These are phyloP conservation scores for Tragelaphus strepsiceros DNA, from an alignment of 2,113 vertebrate species.

Conservation along the genomic window DNA sequence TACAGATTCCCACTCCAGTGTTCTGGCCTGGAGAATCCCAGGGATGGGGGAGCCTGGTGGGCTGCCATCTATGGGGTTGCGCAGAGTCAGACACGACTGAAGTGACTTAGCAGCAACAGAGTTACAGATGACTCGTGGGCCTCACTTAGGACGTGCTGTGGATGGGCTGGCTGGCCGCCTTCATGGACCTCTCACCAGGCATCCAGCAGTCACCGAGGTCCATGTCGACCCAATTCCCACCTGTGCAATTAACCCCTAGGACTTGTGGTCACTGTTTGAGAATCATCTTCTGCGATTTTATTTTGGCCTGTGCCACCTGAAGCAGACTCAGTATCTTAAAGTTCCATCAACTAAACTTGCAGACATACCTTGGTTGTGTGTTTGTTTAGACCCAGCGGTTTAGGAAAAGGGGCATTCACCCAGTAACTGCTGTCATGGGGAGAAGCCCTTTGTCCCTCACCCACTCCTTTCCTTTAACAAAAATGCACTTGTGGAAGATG, in stretches of 20 bases:
- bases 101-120: neutral
- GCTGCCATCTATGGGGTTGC: too few species aligned
- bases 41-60: too few species aligned
- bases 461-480: neutral
- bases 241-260: neutral
- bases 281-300: neutral
- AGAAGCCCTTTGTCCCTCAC: neutral
- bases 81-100: too few species aligned
- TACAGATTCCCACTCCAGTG: neutral
- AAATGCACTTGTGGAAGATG: neutral
- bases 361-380: neutral
- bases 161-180: neutral
- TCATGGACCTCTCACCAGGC: neutral
- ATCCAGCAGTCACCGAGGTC: neutral
- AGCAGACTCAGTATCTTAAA: conserved; percentile 48
- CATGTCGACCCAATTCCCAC: neutral
- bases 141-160: neutral
- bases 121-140: neutral
- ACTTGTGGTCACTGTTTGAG: neutral
- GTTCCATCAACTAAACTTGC: neutral
- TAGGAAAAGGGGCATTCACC: neutral
- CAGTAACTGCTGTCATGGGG: neutral
- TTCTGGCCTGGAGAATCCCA: too few species aligned
- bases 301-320: conserved; percentile 39
- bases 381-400: conserved; percentile 27